These are phyloP conservation scores for Spondyliosoma cantharus DNA, from an alignment of 2,797 vertebrate genomes.

Conservation along the genomic window DNA sequence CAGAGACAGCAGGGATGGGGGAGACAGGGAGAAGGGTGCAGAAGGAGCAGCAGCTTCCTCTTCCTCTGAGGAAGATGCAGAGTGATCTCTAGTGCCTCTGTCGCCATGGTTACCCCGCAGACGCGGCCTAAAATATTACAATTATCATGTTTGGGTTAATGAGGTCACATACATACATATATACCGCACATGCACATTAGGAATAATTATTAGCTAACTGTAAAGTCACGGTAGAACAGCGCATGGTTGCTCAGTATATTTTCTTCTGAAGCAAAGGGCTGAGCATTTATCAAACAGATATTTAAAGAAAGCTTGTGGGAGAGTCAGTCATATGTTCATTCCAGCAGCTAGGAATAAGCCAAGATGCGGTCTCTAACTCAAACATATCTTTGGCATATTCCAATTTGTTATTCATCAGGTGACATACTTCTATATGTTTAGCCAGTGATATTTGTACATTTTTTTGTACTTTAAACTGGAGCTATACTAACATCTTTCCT, in stretches of 20 bases:
- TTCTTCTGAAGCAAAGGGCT: too few species aligned
- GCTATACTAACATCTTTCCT: too few species aligned
- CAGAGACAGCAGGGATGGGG: slow-evolving; percentile 80
- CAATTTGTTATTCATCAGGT: too few species aligned
- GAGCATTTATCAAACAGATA: too few species aligned
- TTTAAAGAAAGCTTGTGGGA: too few species aligned
- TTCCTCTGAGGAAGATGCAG: slow-evolving; percentile 77
- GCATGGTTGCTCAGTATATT: too few species aligned
- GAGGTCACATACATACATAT: neutral
- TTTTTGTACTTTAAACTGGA: too few species aligned
- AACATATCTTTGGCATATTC: too few species aligned
- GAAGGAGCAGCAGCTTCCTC: slow-evolving; percentile 58
- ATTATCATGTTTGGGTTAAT: neutral
- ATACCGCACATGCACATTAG: too few species aligned
- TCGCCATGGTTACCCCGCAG: slow-evolving; percentile 68
- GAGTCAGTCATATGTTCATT: too few species aligned
- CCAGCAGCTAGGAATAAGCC: too few species aligned
- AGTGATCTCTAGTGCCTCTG: slow-evolving; percentile 59
- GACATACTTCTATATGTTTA: neutral
- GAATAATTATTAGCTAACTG: neutral
- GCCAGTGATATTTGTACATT: neutral
- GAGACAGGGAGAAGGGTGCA: slow-evolving; percentile 63
- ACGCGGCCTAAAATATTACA: slow-evolving; percentile 61
- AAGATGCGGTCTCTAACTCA: too few species aligned
- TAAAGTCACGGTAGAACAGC: neutral